phyloP scores from a whole-genome alignment of 37 sponge, comb jelly and placozoan species.

The Cliona cf. orientalis region DNA sequence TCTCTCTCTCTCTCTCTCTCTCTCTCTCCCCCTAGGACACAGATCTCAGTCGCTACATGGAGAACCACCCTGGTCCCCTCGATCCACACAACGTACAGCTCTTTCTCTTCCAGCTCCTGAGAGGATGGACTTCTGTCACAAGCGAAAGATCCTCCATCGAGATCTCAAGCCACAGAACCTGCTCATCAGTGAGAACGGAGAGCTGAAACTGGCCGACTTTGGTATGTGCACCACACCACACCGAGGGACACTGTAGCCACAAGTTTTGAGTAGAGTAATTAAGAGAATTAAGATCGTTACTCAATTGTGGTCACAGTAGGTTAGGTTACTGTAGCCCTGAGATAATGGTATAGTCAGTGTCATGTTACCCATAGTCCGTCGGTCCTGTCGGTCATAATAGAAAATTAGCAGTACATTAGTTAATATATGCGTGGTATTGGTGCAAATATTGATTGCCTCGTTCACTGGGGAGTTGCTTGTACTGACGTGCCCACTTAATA shows the following conservation, averaged over 20 bases:
- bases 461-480: too few relatives aligned
- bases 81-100: conserved; percentile 85
- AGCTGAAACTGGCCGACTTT: conserved; percentile 96
- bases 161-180: conserved; percentile 98
- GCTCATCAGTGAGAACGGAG: conserved; percentile 84
- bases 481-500: too few relatives aligned
- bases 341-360: too few relatives aligned
- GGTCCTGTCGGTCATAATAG: too few relatives aligned
- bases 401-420: too few relatives aligned
- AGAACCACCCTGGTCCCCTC: conserved; percentile 84
- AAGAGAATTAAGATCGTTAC: too few relatives aligned
- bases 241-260: background rate
- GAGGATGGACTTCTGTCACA: conserved; percentile 93
- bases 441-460: too few relatives aligned
- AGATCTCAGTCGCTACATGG: conserved; percentile 94
- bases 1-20: background rate
- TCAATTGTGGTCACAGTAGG: too few relatives aligned
- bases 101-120: conserved; percentile 87
- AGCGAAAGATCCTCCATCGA: conserved; percentile 92
- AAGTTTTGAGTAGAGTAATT: too few relatives aligned
- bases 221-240: conserved; percentile 50
- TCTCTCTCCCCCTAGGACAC: conserved; percentile 66
- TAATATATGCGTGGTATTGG: too few relatives aligned
- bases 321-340: too few relatives aligned
- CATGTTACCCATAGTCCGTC: too few relatives aligned